Percentiles rank a stretch among this genome's conserved stretches.
These are phyloP conservation scores for Malurus alboscapulatus DNA, from an alignment of 2,113 vertebrate genomes.

Conservation along the genomic window DNA sequence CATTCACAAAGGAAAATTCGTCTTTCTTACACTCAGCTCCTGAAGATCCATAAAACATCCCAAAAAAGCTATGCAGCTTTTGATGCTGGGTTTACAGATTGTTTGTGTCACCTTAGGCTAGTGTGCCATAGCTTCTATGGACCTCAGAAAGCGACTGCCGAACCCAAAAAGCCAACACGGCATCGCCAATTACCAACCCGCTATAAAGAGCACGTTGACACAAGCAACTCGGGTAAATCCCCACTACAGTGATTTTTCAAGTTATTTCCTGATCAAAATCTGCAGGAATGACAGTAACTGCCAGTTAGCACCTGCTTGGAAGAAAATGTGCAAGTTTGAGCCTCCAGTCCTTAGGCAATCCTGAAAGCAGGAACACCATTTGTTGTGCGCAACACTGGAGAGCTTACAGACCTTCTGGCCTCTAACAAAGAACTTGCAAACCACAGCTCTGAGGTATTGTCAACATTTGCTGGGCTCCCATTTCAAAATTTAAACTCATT, in stretches of 20 bases:
- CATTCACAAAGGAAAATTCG: neutral
- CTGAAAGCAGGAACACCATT: neutral
- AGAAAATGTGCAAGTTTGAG: neutral
- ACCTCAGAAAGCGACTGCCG: neutral
- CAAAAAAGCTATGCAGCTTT: neutral
- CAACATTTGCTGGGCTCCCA: neutral
- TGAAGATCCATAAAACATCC: neutral
- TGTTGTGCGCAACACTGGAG: neutral
- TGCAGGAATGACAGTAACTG: neutral
- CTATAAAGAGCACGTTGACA: neutral
- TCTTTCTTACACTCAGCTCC: neutral
- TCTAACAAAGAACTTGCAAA: neutral
- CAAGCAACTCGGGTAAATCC: neutral
- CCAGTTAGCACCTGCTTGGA: neutral
- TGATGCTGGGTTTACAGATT: neutral
- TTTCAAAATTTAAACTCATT: neutral
- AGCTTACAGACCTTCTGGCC: neutral
- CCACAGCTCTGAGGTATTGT: neutral
- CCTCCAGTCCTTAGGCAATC: neutral
- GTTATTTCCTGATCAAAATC: slow-evolving; percentile 9
- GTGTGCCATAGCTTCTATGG: rapidly evolving
- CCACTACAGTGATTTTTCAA: slow-evolving; percentile 5
- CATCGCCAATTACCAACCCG: neutral
- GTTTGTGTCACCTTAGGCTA: neutral
- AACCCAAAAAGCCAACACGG: neutral